Conservation (phyloP, 92 coral and sea anemone species). For the Isaurus tuberculatus region DNA sequence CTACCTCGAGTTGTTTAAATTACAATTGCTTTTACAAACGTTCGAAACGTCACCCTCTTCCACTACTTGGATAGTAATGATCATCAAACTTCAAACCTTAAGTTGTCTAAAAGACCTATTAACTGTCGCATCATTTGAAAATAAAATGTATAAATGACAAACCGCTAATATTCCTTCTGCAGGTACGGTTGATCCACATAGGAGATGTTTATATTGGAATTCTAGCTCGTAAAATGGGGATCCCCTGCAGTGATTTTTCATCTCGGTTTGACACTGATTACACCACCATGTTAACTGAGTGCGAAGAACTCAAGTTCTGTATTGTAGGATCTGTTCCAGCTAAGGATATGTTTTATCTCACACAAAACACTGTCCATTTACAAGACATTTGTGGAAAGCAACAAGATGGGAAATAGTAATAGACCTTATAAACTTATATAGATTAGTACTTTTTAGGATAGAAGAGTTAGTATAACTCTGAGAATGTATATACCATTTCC, state of each 20-base stretch:
- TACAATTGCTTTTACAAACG: too few relatives aligned
- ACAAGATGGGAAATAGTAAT: background rate
- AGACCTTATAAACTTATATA: too few relatives aligned
- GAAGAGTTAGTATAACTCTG: too few relatives aligned
- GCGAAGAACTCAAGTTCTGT: slow-evolving; percentile 75
- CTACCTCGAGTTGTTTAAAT: too few relatives aligned
- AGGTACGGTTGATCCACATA: slow-evolving; percentile 74
- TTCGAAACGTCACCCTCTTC: too few relatives aligned
- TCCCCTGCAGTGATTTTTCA: slow-evolving; percentile 62
- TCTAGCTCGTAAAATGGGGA: slow-evolving; percentile 61
- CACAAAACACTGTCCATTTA: slow-evolving; percentile 69
- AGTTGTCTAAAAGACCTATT: too few relatives aligned
- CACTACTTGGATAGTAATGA: too few relatives aligned
- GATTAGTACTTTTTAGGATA: too few relatives aligned
- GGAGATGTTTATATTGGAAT: slow-evolving; percentile 80
- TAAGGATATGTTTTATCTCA: slow-evolving; percentile 76
- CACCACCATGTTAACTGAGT: slow-evolving; percentile 87
- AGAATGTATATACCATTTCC: too few relatives aligned
- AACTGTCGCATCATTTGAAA: too few relatives aligned
- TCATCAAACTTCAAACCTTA: too few relatives aligned
- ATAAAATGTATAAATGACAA: too few relatives aligned
- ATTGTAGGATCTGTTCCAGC: slow-evolving; percentile 81
- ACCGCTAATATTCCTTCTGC: background rate
- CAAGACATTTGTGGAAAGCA: slow-evolving; percentile 64
- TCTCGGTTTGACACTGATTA: slow-evolving; percentile 75